A percentile compares a stretch with the other conserved stretches of the same genome.
These are phyloP conservation scores for Dasysyrphus albostriatus DNA, from an alignment of 2,888 invertebrate genomes.

Conservation along the genomic window DNA sequence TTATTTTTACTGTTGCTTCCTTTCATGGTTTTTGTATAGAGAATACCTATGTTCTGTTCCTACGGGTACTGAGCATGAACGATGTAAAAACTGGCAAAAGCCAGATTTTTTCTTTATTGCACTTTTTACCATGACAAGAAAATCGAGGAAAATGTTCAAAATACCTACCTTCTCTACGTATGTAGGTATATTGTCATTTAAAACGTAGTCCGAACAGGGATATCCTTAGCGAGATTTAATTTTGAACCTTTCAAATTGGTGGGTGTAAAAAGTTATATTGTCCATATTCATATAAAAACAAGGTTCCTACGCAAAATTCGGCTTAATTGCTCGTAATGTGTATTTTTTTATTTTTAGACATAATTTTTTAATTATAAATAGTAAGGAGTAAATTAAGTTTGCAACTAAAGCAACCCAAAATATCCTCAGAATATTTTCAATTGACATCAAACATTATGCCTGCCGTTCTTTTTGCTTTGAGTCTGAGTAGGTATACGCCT, in stretches of 20 bases:
- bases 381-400: too few species aligned
- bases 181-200: neutral
- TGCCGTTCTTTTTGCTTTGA: too few species aligned
- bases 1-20: constrained; percentile 52
- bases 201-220: neutral
- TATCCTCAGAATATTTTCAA: too few species aligned
- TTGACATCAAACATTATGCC: too few species aligned
- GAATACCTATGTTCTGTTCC: neutral
- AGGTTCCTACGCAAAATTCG: neutral
- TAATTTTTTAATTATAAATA: too few species aligned
- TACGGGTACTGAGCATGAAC: neutral
- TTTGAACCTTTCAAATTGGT: neutral
- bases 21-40: neutral
- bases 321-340: neutral
- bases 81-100: neutral
- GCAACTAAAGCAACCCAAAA: too few species aligned
- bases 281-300: neutral
- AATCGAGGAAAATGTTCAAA: neutral
- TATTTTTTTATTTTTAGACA: neutral
- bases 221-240: neutral
- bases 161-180: constrained; percentile 10
- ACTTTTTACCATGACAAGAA: constrained; percentile 2
- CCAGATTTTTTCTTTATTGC: neutral
- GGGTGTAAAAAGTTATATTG: neutral
- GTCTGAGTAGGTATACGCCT: too few species aligned